Conservation (phyloP, 2,113 vertebrate genomes). For the Mesoclemmys tuberculata region DNA sequence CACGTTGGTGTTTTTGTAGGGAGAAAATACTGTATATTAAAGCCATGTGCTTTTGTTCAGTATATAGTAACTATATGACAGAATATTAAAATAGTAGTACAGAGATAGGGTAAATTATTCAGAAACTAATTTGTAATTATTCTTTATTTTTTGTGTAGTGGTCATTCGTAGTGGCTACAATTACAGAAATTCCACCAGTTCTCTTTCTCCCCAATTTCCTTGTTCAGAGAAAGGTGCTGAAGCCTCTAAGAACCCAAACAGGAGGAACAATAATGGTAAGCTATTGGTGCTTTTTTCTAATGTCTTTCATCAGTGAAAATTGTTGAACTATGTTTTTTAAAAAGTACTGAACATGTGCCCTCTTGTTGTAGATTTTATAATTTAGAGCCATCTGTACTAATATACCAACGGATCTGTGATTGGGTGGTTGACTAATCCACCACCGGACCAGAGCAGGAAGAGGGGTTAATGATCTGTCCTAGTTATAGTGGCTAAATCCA, state of each 20-base stretch:
- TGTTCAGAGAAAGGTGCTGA: constrained; percentile 94
- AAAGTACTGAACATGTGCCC: accelerated
- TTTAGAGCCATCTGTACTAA: too few species aligned
- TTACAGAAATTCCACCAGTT: constrained; percentile 96
- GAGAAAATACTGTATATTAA: neutral
- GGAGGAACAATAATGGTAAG: constrained; percentile 98
- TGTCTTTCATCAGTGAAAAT: accelerated
- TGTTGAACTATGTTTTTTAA: neutral
- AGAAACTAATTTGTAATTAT: neutral
- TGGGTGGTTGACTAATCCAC: neutral
- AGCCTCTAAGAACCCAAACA: constrained; percentile 91
- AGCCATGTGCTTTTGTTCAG: neutral
- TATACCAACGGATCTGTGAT: neutral
- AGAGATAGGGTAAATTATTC: neutral
- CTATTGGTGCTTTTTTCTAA: neutral
- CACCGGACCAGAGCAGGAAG: neutral
- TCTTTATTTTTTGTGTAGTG: constrained; percentile 79
- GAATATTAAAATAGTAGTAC: neutral
- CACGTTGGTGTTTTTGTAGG: neutral
- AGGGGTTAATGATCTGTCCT: neutral
- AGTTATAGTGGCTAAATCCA: neutral
- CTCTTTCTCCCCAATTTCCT: constrained; percentile 94
- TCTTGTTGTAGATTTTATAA: accelerated
- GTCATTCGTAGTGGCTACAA: constrained; percentile 93
- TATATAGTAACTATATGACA: neutral